phyloP scores from a whole-genome alignment of 1,140 invertebrate genomes.

The Aphelenchoides avenae region DNA sequence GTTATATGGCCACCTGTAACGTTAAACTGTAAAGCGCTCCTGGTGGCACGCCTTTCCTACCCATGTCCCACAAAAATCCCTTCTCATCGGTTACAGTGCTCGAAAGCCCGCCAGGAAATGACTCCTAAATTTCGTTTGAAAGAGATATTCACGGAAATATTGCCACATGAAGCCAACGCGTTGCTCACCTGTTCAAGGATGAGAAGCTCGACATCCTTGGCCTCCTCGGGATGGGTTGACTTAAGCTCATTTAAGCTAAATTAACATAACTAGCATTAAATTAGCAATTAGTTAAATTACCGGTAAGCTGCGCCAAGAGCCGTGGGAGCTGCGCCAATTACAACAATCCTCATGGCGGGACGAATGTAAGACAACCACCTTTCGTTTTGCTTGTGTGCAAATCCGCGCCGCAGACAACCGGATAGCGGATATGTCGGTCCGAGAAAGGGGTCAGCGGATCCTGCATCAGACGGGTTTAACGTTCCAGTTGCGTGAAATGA shows the following conservation, averaged over 20 bases:
- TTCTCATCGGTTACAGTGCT: slow-evolving; percentile 54
- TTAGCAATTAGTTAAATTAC: no score
- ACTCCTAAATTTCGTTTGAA: slow-evolving; percentile 34
- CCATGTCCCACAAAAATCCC: slow-evolving; percentile 60
- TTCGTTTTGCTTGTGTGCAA: no score
- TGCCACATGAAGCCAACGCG: neutral
- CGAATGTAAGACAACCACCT: no score
- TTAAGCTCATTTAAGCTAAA: slow-evolving; percentile 42
- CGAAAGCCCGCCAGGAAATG: slow-evolving; percentile 52
- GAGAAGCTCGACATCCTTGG: slow-evolving; percentile 38
- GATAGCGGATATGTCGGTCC: no score
- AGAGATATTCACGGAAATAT: slow-evolving; percentile 9
- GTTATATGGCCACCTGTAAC: slow-evolving; percentile 52
- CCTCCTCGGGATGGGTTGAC: slow-evolving; percentile 17
- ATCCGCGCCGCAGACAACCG: no score
- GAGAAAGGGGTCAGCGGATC: no score
- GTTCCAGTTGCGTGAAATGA: no score
- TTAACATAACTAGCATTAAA: no score
- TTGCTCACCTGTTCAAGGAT: slow-evolving; percentile 32
- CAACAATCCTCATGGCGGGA: slow-evolving; percentile 35
- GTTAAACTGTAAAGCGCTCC: neutral
- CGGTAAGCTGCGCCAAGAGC: slow-evolving; percentile 45
- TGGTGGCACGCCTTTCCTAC: no score
- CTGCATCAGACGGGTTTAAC: no score
- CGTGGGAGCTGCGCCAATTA: slow-evolving; percentile 49